Conservation (phyloP, 2,888 invertebrate genomes). For the Xestobium rufovillosum region DNA sequence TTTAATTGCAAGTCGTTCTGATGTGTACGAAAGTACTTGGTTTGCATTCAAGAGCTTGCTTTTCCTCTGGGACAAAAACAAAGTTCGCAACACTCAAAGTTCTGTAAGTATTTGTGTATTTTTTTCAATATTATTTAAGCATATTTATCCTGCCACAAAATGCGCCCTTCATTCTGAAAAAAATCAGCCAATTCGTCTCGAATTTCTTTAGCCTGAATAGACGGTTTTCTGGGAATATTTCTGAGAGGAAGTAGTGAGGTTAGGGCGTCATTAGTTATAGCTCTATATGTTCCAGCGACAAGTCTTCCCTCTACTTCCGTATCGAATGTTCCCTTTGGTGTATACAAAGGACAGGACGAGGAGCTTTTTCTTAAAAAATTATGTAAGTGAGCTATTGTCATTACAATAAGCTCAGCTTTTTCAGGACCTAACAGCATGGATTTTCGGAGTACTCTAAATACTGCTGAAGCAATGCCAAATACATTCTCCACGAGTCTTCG, state of each 20-base stretch:
- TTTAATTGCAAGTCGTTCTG: too few relatives aligned
- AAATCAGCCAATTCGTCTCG: slow-evolving; percentile 21
- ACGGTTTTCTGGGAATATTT: too few relatives aligned
- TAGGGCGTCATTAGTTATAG: slow-evolving; percentile 15
- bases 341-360: slow-evolving; percentile 20
- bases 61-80: slow-evolving; percentile 11
- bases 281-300: slow-evolving; percentile 22
- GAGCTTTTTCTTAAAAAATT: slow-evolving; percentile 25
- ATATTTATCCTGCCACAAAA: slow-evolving; percentile 24
- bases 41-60: slow-evolving; percentile 10
- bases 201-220: too few relatives aligned
- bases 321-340: slow-evolving; percentile 24
- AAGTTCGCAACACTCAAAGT: slow-evolving; percentile 8
- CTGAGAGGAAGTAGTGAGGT: slow-evolving; percentile 21
- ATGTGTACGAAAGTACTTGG: slow-evolving; percentile 12
- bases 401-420: slow-evolving; percentile 21
- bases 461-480: slow-evolving; percentile 15
- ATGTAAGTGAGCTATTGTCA: slow-evolving; percentile 22
- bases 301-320: slow-evolving; percentile 19
- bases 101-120: slow-evolving; percentile 11
- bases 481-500: slow-evolving; percentile 21
- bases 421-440: slow-evolving; percentile 25
- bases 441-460: slow-evolving; percentile 23
- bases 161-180: slow-evolving; percentile 23
- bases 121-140: background rate